These are phyloP conservation scores for Heliangelus exortis DNA, from an alignment of 2,797 vertebrate genomes.

Conservation along the genomic window DNA sequence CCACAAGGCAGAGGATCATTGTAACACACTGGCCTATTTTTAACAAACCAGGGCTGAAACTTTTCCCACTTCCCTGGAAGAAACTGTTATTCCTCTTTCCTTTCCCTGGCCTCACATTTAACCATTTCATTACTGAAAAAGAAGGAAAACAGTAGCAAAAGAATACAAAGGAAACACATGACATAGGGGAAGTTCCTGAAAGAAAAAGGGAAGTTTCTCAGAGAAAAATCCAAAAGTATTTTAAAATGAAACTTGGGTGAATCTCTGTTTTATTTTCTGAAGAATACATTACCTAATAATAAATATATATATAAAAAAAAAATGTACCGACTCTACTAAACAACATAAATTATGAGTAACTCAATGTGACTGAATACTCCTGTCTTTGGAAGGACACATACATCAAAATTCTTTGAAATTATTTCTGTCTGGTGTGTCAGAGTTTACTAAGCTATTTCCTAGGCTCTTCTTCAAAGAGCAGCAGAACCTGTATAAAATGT, in stretches of 20 bases:
- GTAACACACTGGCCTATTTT: constrained; percentile 26
- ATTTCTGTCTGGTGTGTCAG: constrained; percentile 28
- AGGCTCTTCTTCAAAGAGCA: background rate
- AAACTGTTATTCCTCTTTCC: background rate
- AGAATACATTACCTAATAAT: background rate
- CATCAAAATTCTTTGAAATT: constrained; percentile 6
- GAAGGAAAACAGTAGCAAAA: background rate
- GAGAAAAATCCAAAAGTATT: background rate
- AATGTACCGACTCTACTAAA: background rate
- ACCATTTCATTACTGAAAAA: background rate
- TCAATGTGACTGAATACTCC: background rate
- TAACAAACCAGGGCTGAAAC: background rate
- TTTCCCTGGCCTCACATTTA: background rate
- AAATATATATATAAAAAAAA: background rate
- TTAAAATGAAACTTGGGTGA: background rate
- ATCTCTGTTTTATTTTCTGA: background rate
- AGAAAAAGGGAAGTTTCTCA: background rate
- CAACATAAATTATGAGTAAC: background rate
- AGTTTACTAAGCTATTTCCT: constrained; percentile 30
- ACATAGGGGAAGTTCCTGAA: background rate
- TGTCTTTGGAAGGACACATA: background rate
- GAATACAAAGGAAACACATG: background rate
- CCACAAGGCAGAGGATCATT: background rate
- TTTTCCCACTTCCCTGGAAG: background rate
- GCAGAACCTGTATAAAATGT: background rate